A percentile compares a stretch with the other conserved stretches of the same genome.
Conservation (phyloP, 2,888 invertebrate species). For the Brassicogethes aeneus region DNA sequence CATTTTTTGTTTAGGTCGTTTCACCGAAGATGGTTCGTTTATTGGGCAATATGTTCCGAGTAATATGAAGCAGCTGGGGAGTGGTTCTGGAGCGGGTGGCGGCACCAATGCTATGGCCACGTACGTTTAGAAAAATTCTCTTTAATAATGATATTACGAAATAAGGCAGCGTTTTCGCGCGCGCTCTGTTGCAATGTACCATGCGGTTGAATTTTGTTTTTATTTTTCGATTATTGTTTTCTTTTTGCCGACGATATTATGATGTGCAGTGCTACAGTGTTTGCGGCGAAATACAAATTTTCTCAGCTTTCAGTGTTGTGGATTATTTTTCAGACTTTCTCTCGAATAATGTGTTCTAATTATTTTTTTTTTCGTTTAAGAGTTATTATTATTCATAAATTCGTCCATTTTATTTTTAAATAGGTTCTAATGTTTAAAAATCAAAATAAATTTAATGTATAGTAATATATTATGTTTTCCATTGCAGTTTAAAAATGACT, state of each 20-base stretch:
- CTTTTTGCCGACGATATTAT: background rate
- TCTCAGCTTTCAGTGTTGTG: conserved; percentile 1
- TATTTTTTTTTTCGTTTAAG: background rate
- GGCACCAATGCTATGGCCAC: conserved; percentile 52
- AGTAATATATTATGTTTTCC: conserved; percentile 30
- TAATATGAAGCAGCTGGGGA: conserved; percentile 54
- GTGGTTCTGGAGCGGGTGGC: conserved; percentile 41
- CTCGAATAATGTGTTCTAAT: conserved; percentile 16
- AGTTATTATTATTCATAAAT: conserved; percentile 9
- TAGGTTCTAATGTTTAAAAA: conserved; percentile 17
- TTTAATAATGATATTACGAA: background rate
- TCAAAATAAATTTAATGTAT: conserved; percentile 26
- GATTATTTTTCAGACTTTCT: background rate
- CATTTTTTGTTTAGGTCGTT: too few species aligned
- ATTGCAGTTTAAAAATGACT: conserved; percentile 24
- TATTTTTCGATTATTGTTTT: too few species aligned
- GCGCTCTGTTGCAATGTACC: too few species aligned
- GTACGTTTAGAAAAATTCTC: conserved; percentile 47
- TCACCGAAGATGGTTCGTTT: conserved; percentile 96
- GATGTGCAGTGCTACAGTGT: background rate
- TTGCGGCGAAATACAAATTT: background rate
- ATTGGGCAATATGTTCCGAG: conserved; percentile 93
- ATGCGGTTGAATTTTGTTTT: too few species aligned
- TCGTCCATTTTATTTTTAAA: conserved; percentile 23
- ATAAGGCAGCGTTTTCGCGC: too few species aligned